Conservation (phyloP, 2,888 invertebrate species). For the Unio delphinus region DNA sequence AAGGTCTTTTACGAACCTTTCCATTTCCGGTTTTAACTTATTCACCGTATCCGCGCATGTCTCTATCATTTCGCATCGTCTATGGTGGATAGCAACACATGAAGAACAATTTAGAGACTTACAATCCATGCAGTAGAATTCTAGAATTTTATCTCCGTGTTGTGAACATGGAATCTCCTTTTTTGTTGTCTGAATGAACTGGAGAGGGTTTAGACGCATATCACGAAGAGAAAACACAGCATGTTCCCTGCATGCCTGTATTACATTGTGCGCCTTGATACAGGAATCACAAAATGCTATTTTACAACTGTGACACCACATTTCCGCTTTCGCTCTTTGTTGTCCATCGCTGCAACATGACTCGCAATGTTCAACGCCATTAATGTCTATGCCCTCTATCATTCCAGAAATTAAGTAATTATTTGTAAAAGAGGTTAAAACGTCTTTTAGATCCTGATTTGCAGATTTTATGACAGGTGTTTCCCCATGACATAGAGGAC, state of each 20-base stretch:
- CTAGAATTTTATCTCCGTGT: conserved; percentile 44
- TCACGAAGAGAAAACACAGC: conserved; percentile 39
- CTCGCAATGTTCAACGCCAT: conserved; percentile 39
- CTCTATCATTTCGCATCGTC: conserved; percentile 51
- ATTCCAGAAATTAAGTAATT: conserved; percentile 45
- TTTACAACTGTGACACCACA: conserved; percentile 48
- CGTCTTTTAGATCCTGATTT: conserved; percentile 26
- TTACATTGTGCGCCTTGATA: conserved; percentile 48
- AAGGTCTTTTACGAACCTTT: conserved; percentile 37
- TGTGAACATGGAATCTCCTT: conserved; percentile 44
- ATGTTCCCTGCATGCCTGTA: conserved; percentile 48
- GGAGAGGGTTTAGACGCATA: conserved; percentile 39
- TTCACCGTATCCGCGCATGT: conserved; percentile 41
- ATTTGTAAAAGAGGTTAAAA: conserved; percentile 36
- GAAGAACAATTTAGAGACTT: conserved; percentile 44
- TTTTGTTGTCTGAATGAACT: conserved; percentile 37
- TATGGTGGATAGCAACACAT: conserved; percentile 50
- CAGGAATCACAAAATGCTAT: conserved; percentile 46
- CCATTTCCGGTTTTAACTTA: conserved; percentile 46
- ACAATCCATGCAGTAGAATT: conserved; percentile 52
- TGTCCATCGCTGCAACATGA: conserved; percentile 34
- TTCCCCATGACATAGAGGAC: conserved; percentile 40
- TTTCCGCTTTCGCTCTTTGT: conserved; percentile 36
- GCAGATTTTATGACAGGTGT: conserved; percentile 32
- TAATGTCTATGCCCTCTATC: conserved; percentile 45